These are phyloP conservation scores for Siderastrea siderea DNA, from an alignment of 92 coral and sea anemone species.

Conservation along the genomic window DNA sequence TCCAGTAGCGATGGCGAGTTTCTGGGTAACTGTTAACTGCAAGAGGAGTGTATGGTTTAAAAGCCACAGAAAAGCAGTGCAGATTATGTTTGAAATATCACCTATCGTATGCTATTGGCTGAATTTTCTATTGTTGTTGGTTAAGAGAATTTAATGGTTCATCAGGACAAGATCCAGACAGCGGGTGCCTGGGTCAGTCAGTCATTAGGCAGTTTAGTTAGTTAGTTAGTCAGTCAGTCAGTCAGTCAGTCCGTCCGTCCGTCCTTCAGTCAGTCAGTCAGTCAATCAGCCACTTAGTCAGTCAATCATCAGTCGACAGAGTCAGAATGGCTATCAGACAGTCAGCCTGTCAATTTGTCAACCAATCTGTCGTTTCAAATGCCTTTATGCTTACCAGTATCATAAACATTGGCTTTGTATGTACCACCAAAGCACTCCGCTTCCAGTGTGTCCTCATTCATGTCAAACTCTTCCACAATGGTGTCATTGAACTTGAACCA, in stretches of 20 bases:
- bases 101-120: too few species aligned
- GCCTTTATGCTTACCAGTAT: constrained; percentile 69
- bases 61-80: not conserved
- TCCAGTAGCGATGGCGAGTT: constrained; percentile 95
- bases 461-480: constrained; percentile 82
- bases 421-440: constrained; percentile 96
- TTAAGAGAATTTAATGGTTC: too few species aligned
- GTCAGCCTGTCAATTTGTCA: not conserved
- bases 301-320: not conserved
- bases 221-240: not conserved
- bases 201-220: not conserved
- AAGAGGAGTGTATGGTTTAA: not conserved
- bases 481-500: constrained; percentile 91
- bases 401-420: constrained; percentile 89
- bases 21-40: constrained; percentile 89
- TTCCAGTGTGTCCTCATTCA: constrained; percentile 87
- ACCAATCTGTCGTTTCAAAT: not conserved
- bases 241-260: not conserved
- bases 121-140: too few species aligned
- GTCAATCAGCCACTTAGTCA: not conserved
- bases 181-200: not conserved
- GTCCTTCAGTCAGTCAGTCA: not conserved
- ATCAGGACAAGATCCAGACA: too few species aligned
- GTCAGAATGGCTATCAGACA: not conserved
- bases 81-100: not conserved